Evolutionary conservation across 1,140 invertebrate species (phyloP).

Genomic region (Cydia fagiglandana): DNA sequence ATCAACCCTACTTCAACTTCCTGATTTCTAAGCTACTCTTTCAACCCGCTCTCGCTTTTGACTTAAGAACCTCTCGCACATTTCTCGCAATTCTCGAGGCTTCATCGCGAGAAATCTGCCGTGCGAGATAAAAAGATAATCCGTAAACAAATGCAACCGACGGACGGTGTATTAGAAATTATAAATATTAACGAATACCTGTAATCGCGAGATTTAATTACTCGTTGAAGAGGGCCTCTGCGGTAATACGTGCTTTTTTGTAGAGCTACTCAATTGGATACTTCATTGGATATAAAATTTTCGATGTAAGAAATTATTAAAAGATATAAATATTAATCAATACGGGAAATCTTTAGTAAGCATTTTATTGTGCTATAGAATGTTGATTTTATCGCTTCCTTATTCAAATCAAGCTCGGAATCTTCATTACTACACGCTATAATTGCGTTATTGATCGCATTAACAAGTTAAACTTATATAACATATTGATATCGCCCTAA

Average conservation of each 20-base stretch:
- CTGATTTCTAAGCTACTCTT: neutral
- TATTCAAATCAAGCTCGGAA: neutral
- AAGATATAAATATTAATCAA: neutral
- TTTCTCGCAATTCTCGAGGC: conserved; percentile 38
- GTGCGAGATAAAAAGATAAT: conserved; percentile 42
- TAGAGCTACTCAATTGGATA: too few relatives aligned
- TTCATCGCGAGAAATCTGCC: conserved; percentile 46
- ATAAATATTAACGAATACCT: conserved; percentile 31
- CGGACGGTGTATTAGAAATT: conserved; percentile 33
- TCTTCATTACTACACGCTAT: neutral
- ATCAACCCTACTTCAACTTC: too few relatives aligned
- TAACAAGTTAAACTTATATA: neutral
- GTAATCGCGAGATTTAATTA: neutral
- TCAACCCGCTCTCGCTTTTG: conserved; percentile 13
- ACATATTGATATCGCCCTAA: neutral
- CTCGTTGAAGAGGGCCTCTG: neutral
- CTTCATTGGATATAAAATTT: too few relatives aligned
- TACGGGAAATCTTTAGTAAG: neutral
- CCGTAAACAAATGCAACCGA: conserved; percentile 39
- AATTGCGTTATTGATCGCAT: neutral
- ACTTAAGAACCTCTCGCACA: conserved; percentile 33
- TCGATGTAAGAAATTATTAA: too few relatives aligned
- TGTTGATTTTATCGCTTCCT: conserved; percentile 2
- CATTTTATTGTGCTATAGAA: neutral
- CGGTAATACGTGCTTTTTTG: too few relatives aligned